These are phyloP conservation scores for Acanthosepion esculentum DNA, from an alignment of 2,888 invertebrate genomes.

Conservation along the genomic window DNA sequence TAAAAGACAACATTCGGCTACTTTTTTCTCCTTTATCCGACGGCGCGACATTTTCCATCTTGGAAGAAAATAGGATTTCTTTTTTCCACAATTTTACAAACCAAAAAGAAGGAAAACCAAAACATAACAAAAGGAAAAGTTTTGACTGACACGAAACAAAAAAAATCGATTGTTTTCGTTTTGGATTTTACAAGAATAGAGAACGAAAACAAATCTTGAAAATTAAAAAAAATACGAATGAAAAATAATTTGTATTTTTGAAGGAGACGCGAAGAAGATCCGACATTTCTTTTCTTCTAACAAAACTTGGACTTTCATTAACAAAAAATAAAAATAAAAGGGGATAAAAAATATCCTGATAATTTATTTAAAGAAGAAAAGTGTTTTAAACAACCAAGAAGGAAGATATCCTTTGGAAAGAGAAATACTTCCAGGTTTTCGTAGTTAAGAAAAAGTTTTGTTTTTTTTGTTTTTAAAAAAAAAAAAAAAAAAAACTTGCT, in stretches of 20 bases:
- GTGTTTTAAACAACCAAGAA: too few species aligned
- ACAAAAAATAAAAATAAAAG: too few species aligned
- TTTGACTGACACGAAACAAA: background rate
- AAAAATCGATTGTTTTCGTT: background rate
- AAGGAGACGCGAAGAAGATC: background rate
- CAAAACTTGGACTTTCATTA: background rate
- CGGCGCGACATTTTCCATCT: slow-evolving; percentile 21
- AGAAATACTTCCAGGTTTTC: too few species aligned
- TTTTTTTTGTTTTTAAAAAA: too few species aligned
- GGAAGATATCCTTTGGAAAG: too few species aligned
- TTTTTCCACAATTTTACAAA: background rate
- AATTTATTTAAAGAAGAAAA: too few species aligned
- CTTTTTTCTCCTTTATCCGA: background rate
- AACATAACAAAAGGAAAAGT: background rate
- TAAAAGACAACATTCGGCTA: background rate
- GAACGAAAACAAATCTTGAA: background rate
- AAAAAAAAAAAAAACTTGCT: too few species aligned
- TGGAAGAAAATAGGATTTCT: background rate
- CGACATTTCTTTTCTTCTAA: background rate
- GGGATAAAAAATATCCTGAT: too few species aligned
- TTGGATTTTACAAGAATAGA: background rate
- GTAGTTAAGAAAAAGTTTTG: too few species aligned
- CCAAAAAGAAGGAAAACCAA: too few species aligned
- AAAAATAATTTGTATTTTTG: background rate
- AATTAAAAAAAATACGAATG: background rate